Evolutionary conservation across 64 coral and sea anemone genomes (phyloP).

Genomic region (Exaiptasia diaphana): DNA sequence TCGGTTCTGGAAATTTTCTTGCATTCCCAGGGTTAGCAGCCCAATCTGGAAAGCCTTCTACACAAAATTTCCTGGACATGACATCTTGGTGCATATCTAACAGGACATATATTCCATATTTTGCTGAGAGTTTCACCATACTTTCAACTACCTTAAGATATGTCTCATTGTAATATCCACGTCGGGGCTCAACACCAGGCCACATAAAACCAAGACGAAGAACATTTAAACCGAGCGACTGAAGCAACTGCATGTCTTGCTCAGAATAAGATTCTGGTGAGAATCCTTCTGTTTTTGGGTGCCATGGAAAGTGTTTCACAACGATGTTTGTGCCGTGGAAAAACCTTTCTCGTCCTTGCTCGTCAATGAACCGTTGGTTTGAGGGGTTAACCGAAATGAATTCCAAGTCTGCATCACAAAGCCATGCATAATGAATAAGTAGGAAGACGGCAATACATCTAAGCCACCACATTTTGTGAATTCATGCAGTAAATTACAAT

Average conservation of each 20-base stretch:
- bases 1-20: conserved; percentile 62
- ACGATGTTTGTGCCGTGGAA: conserved; percentile 89
- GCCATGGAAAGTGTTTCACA: conserved; percentile 78
- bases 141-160: conserved; percentile 71
- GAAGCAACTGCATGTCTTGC: conserved; percentile 83
- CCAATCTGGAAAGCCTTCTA: conserved; percentile 83
- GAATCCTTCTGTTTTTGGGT: conserved; percentile 73
- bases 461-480: too few relatives aligned
- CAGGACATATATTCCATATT: conserved; percentile 81
- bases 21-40: conserved; percentile 65
- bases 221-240: conserved; percentile 75
- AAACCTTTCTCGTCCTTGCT: conserved; percentile 64
- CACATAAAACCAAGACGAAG: conserved; percentile 83
- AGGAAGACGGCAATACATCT: too few relatives aligned
- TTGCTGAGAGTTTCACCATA: conserved; percentile 58
- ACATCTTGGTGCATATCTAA: conserved; percentile 91
- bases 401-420: background rate
- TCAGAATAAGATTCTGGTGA: conserved; percentile 66
- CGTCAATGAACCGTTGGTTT: conserved; percentile 60
- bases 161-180: conserved; percentile 73
- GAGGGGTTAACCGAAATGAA: conserved; percentile 63
- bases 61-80: conserved; percentile 78
- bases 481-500: too few relatives aligned
- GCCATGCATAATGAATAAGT: background rate
- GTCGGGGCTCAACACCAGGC: conserved; percentile 67